Base-by-base conservation (phyloP, 1,140 invertebrate genomes). In the Drosophila bocqueti region DNA sequence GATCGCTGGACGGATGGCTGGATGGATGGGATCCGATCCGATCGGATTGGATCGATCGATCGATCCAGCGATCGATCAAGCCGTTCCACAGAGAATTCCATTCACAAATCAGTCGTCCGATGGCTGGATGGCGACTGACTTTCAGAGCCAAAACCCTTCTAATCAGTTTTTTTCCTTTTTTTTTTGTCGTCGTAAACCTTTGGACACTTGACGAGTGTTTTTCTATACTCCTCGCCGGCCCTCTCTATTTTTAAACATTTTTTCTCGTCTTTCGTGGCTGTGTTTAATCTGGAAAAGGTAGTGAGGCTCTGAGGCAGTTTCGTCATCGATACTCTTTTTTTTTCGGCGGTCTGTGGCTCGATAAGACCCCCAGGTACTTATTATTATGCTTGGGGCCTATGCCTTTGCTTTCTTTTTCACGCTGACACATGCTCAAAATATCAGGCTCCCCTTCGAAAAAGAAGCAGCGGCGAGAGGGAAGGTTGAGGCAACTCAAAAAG, bases 81-180 rank as follows among this genome's bases (percentile, higher is more conserved):
- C 68, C 26, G 45, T 26, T 60, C 29, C 54, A 72, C 55, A 73
- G 54, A 73, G 69, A 74, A 73, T 76, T 83, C 84, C 87, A 91
- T 91, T 91, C 87, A 91, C 81, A 91, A 91, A 91, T 83, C 81
- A 83, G 71, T 59, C 66, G 66, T 47, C 45, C 54, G 69, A 65
- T 40, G 63, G 45, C 46, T 62, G 60, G 64, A 21, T n/a, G 66
- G 46, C 67, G 45, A 61, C 55, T 73, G 71, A 74, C 71, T 73
- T 73, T 73, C 21, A 40, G 15, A 61, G 68, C 49, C 67, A 47
- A 68, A 71, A 71, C 64, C 65, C 60, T 74, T 84, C 81, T 83
- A 83, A 83, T 83, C 81, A 83, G 67, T 71, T 78, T 65, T 66
- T 63, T 50, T n/a, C 49, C n/a, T 11, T 10, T 4, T 71, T 78